Conservation (phyloP, 2,888 invertebrate species). For the Ophion ellenae region DNA sequence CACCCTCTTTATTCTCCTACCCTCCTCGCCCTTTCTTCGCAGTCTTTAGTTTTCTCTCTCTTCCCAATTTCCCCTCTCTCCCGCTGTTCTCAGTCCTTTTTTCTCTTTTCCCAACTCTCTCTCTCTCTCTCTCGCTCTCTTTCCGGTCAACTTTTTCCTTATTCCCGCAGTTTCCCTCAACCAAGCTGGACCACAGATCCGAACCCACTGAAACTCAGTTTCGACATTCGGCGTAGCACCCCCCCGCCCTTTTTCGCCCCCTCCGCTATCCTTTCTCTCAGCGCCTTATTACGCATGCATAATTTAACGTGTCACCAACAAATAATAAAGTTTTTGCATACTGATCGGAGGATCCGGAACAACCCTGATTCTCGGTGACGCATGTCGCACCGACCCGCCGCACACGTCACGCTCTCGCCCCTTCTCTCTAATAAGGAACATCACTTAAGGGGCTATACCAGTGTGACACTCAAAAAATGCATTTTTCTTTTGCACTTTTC, state of each 20-base stretch:
- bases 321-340: conserved; percentile 83
- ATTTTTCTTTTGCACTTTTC: no score
- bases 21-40: conserved; percentile 62
- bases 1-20: conserved; percentile 65
- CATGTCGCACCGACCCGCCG: conserved; percentile 71
- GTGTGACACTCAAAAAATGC: no score
- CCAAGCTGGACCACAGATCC: background rate
- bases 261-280: conserved; percentile 54
- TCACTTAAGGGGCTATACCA: no score
- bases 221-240: conserved; percentile 4
- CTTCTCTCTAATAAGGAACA: no score
- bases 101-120: conserved; percentile 53
- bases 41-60: conserved; percentile 53
- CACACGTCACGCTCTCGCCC: conserved; percentile 64
- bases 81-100: conserved; percentile 59
- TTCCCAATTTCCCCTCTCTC: conserved; percentile 68
- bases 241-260: background rate
- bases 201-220: background rate
- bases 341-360: conserved; percentile 74
- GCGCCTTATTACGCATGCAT: conserved; percentile 83
- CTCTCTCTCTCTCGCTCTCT: background rate
- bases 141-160: conserved; percentile 12
- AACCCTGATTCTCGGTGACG: conserved; percentile 73
- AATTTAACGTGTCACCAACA: conserved; percentile 82
- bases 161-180: background rate